Base-by-base conservation (phyloP, 2,888 invertebrate species). In the Drosophila affinis region DNA sequence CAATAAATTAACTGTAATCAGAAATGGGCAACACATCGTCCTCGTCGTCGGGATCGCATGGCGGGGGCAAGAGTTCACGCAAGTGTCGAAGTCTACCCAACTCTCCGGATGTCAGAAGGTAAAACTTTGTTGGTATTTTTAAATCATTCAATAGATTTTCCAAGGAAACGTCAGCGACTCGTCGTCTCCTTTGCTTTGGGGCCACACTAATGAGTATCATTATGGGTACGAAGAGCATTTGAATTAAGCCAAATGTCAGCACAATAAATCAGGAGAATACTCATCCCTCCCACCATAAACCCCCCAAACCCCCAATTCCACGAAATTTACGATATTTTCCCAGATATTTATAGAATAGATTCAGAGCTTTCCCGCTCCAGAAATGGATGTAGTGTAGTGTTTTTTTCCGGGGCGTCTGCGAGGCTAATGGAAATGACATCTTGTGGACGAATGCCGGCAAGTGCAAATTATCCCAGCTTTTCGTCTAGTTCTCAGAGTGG, bases 81-180 rank as follows among this genome's bases (percentile, higher is more conserved):
- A 92, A 92, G 88, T 92, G 92, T 79, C 92, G 96, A 90, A 96
- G 96, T 92, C 93, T 96, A 90, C 96, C 96, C 71, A 96, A 96
- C 77, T 96, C 96, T 62, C 96, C 95, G 85, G 95, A 95, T 93
- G 94, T 95, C 72, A 93, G 95, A 92, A 95, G 95, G 95, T 95
- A 94, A 94, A 9, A 55, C 32, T 14, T 52, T 47, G 12, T 34
- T 53, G 63, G 56, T 29, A 52, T 48, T 60, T 67, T 21, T n/a
- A 17, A 52, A 14, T 29, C 17, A 32, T 34, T 21, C 9, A n/a
- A 24, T 47, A 29, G 18, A 21, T 62, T 59, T 68, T 67, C 67
- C 47, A 6, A 2, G 49, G 48, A 81, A 62, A 62, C 54, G 61
- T 59, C 63, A 63, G 62, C 39, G 62, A 53, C 44, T 18, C 64